Conservation (phyloP, 2,797 vertebrate genomes). For the Hylomyscus alleni region DNA sequence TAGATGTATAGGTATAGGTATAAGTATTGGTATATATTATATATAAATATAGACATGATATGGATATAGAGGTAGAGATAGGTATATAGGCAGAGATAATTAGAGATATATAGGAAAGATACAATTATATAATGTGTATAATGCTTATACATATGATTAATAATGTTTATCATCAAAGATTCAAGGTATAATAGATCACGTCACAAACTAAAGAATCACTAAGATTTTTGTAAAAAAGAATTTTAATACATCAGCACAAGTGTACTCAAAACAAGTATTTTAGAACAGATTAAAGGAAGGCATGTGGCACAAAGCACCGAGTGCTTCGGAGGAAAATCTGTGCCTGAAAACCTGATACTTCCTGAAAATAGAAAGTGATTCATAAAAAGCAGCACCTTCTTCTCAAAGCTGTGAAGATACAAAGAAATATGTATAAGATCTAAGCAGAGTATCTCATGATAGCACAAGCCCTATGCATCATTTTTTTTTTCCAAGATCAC, state of each 20-base stretch:
- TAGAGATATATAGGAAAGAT: background rate
- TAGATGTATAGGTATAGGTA: background rate
- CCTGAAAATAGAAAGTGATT: slow-evolving; percentile 38
- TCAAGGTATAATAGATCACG: slow-evolving; percentile 1
- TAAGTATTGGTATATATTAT: background rate
- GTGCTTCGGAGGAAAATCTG: slow-evolving; percentile 49
- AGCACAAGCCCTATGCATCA: background rate
- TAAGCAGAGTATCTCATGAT: background rate
- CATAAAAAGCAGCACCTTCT: background rate
- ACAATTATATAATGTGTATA: background rate
- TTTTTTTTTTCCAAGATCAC: background rate
- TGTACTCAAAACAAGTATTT: background rate
- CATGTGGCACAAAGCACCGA: background rate
- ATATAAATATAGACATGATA: background rate
- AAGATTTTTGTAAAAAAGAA: background rate
- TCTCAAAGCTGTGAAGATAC: background rate
- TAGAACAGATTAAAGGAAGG: slow-evolving; percentile 37
- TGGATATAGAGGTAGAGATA: background rate
- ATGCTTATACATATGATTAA: background rate
- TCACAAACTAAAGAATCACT: background rate
- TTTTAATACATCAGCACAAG: background rate
- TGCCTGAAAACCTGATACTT: slow-evolving; percentile 40
- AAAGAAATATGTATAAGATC: background rate
- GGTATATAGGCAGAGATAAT: background rate
- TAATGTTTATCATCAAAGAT: slow-evolving; percentile 8